Percentiles rank a stretch among this genome's conserved stretches.
Conservation (phyloP, 2,888 invertebrate genomes). For the Matsumyia berberina region DNA sequence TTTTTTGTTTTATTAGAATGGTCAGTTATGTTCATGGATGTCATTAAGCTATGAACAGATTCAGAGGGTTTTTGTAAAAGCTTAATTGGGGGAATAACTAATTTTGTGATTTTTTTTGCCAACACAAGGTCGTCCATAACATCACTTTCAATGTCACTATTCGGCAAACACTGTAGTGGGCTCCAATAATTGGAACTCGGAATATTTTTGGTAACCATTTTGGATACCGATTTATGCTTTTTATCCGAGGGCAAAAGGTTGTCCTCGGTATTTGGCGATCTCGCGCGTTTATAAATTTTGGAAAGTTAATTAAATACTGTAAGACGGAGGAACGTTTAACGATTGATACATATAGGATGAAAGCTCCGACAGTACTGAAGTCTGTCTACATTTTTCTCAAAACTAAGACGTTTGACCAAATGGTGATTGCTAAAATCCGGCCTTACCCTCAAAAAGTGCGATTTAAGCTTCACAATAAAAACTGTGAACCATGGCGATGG, state of each 20-base stretch:
- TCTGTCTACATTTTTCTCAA: too few species aligned
- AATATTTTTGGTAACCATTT: background rate
- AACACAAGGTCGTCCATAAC: background rate
- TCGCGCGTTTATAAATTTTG: slow-evolving; percentile 8
- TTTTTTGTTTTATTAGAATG: too few species aligned
- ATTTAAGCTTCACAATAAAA: too few species aligned
- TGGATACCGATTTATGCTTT: background rate
- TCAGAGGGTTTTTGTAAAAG: too few species aligned
- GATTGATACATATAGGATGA: background rate
- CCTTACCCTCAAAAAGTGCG: too few species aligned
- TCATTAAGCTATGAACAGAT: background rate
- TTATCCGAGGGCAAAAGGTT: background rate
- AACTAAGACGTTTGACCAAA: too few species aligned
- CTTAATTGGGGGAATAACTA: background rate
- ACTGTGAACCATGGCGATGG: too few species aligned
- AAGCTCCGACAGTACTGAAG: background rate
- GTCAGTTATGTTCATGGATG: background rate
- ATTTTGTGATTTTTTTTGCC: background rate
- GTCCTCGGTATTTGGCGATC: slow-evolving; percentile 6
- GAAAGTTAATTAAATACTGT: background rate
- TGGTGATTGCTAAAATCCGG: too few species aligned
- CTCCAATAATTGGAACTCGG: too few species aligned
- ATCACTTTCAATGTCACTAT: slow-evolving; percentile 1
- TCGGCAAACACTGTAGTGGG: background rate
- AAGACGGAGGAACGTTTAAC: background rate